Conservation (phyloP, 1,140 invertebrate genomes). For the Drosophila ananassae region DNA sequence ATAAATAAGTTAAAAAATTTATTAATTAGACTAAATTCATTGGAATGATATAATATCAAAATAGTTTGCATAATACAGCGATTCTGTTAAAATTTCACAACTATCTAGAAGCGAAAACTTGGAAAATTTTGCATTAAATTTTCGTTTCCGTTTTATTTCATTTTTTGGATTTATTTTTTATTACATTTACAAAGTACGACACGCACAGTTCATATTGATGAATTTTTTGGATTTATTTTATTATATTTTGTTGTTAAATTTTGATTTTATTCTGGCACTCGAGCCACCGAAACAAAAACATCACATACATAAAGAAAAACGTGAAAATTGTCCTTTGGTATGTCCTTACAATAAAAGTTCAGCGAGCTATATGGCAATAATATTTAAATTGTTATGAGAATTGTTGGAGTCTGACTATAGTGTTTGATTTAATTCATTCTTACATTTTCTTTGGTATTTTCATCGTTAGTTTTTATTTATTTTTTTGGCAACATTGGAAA, state of each 20-base stretch:
- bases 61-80: slow-evolving; percentile 79
- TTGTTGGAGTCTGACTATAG: slow-evolving; percentile 54
- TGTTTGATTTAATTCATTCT: slow-evolving; percentile 44
- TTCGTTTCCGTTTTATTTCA: slow-evolving; percentile 10
- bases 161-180: slow-evolving; percentile 32
- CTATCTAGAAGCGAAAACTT: slow-evolving; percentile 78
- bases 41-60: slow-evolving; percentile 83
- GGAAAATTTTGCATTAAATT: slow-evolving; percentile 43
- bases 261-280: slow-evolving; percentile 13
- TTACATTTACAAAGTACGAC: slow-evolving; percentile 69
- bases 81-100: slow-evolving; percentile 75
- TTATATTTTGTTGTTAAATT: slow-evolving; percentile 24
- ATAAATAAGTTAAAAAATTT: slow-evolving; percentile 83
- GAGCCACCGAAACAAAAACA: slow-evolving; percentile 19
- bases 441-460: slow-evolving; percentile 54
- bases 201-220: slow-evolving; percentile 54
- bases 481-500: slow-evolving; percentile 77
- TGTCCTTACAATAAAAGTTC: slow-evolving; percentile 24
- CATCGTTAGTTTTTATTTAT: slow-evolving; percentile 19
- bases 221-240: slow-evolving; percentile 27
- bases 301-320: slow-evolving; percentile 31
- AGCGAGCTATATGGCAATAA: slow-evolving; percentile 34
- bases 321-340: slow-evolving; percentile 27
- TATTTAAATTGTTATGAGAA: slow-evolving; percentile 47
- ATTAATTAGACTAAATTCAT: slow-evolving; percentile 83